These are phyloP conservation scores for Solea solea DNA, from an alignment of 2,113 vertebrate species.

Conservation along the genomic window DNA sequence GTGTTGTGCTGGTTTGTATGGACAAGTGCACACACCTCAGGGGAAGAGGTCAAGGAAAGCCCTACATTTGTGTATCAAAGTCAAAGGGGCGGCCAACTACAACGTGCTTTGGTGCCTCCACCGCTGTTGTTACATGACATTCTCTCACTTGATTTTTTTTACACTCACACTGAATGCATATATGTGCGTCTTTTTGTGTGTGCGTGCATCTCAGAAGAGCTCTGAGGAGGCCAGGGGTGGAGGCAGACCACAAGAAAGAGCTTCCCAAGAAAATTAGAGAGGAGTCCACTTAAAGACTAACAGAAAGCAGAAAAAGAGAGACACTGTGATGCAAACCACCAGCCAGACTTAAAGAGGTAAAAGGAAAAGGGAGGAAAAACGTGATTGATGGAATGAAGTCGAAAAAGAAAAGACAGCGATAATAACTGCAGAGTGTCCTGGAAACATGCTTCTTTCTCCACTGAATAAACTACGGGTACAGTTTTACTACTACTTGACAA, in stretches of 20 bases:
- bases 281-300: conserved; percentile 81
- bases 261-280: conserved; percentile 82
- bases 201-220: conserved; percentile 62
- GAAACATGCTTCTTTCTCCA: conserved; percentile 49
- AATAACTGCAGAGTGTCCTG: conserved; percentile 57
- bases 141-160: conserved; percentile 62
- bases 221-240: conserved; percentile 74
- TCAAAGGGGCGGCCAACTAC: too few species aligned
- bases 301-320: conserved; percentile 73
- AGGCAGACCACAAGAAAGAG: conserved; percentile 84
- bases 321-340: conserved; percentile 71
- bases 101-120: conserved; percentile 73
- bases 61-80: conserved; percentile 74
- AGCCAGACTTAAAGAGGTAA: conserved; percentile 72
- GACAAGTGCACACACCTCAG: conserved; percentile 42
- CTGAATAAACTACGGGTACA: conserved; percentile 41
- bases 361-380: conserved; percentile 50
- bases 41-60: conserved; percentile 70
- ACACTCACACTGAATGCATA: conserved; percentile 21
- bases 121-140: conserved; percentile 64
- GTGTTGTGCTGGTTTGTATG: too few species aligned
- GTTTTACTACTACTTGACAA: conserved; percentile 42
- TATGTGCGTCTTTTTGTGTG: conserved; percentile 15
- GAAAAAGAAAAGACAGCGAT: conserved; percentile 41
- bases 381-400: conserved; percentile 55